Percentiles rank a stretch among this genome's conserved stretches.
Conservation (phyloP, 2,797 vertebrate genomes). For the Cyclopterus lumpus region DNA sequence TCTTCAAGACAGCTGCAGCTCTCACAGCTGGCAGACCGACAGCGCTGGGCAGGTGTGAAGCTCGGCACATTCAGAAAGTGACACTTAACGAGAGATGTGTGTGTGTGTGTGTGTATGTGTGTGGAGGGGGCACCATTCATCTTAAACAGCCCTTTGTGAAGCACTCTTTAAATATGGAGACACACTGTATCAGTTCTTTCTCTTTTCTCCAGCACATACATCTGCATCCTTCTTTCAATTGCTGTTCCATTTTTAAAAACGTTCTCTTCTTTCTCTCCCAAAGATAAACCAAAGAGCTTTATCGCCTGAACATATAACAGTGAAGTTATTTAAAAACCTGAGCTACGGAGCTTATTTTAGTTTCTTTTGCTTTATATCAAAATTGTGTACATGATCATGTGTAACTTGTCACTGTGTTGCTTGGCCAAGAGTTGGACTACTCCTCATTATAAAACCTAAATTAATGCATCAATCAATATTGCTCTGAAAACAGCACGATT, state of each 20-base stretch:
- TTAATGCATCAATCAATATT: conserved; percentile 55
- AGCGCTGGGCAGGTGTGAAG: conserved; percentile 72
- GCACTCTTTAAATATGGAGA: conserved; percentile 60
- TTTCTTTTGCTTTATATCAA: conserved; percentile 17
- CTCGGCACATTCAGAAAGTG: conserved; percentile 62
- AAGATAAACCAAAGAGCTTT: conserved; percentile 36
- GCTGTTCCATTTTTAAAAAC: conserved; percentile 10
- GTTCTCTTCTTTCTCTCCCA: conserved; percentile 16
- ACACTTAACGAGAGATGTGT: conserved; percentile 58
- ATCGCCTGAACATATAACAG: conserved; percentile 23
- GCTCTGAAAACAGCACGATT: conserved; percentile 15
- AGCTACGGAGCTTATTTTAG: conserved; percentile 3
- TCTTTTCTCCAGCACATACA: conserved; percentile 36
- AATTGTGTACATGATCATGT: conserved; percentile 3
- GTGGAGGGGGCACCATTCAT: conserved; percentile 48
- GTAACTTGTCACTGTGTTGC: conserved; percentile 17
- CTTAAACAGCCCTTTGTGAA: conserved; percentile 57
- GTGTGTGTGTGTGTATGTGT: conserved; percentile 24
- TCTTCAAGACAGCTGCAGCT: conserved; percentile 55
- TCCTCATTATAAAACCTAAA: conserved; percentile 51
- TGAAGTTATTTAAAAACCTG: background rate
- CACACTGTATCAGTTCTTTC: conserved; percentile 37
- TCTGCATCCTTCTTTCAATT: conserved; percentile 50
- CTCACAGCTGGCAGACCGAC: conserved; percentile 74
- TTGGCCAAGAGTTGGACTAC: conserved; percentile 17